Conservation (phyloP, 1,140 invertebrate genomes). For the Fopius arisanus region DNA sequence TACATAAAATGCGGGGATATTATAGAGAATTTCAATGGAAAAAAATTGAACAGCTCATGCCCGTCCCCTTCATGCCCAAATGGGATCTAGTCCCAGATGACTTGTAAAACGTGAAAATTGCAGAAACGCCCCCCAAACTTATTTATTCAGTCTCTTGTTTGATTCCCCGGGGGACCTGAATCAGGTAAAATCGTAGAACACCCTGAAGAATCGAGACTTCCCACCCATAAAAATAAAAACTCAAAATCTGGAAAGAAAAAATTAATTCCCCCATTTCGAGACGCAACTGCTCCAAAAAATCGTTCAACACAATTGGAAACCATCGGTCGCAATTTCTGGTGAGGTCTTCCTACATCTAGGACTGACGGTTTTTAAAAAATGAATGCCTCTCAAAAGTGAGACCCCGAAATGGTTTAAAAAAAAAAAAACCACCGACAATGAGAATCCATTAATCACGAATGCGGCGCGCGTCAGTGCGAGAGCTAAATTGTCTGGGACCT, state of each 20-base stretch:
- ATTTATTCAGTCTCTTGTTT: not conserved
- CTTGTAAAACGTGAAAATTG: constrained; percentile 39
- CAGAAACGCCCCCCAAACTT: constrained; percentile 3
- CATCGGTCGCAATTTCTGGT: constrained; percentile 50
- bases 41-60: constrained; percentile 42
- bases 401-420: constrained; percentile 53
- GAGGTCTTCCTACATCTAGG: constrained; percentile 3
- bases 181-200: not conserved
- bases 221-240: too few relatives aligned
- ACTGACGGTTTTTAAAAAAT: constrained; percentile 54
- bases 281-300: not conserved
- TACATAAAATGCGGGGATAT: too few relatives aligned
- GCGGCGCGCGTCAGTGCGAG: constrained; percentile 25
- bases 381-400: constrained; percentile 51
- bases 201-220: not conserved
- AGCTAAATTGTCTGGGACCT: constrained; percentile 23
- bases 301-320: constrained; percentile 45
- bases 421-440: constrained; percentile 57
- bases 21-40: too few relatives aligned
- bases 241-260: too few relatives aligned
- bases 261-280: not conserved
- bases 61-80: constrained; percentile 30
- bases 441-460: constrained; percentile 54
- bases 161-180: constrained; percentile 20
- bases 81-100: constrained; percentile 37